phyloP scores from a whole-genome alignment of 2,113 vertebrate genomes.

The Leptocoma aspasia region DNA sequence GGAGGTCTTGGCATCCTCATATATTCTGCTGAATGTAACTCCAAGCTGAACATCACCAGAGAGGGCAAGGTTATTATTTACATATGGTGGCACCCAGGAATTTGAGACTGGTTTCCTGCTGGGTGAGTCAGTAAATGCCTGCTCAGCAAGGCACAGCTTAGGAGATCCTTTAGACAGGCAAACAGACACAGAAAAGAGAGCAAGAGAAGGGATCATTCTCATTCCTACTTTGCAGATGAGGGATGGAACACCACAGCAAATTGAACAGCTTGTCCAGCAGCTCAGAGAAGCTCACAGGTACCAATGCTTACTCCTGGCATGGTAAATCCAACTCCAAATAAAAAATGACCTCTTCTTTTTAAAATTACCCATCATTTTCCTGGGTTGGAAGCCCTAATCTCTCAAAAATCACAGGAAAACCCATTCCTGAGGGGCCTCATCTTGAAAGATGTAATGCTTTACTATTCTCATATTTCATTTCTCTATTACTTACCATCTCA shows the following conservation, averaged over 20 bases:
- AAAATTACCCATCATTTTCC: not conserved
- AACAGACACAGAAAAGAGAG: not conserved
- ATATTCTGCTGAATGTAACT: not conserved
- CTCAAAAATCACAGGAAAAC: not conserved
- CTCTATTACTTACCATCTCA: not conserved
- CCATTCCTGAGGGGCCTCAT: not conserved
- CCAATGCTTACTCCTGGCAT: not conserved
- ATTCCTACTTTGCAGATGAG: not conserved
- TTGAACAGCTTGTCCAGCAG: not conserved
- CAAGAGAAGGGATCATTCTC: not conserved
- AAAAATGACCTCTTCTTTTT: not conserved
- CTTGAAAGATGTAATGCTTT: not conserved
- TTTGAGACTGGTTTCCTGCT: not conserved
- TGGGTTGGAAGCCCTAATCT: not conserved
- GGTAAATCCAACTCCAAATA: not conserved
- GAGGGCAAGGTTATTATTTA: not conserved
- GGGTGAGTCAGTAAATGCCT: not conserved
- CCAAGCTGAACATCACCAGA: not conserved
- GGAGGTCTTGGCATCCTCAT: not conserved
- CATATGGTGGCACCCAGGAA: not conserved
- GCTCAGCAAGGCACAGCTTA: not conserved
- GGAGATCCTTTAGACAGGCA: not conserved
- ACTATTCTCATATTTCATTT: not conserved
- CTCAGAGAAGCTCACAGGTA: not conserved
- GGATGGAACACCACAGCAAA: not conserved